Evolutionary conservation across 1,140 invertebrate genomes (phyloP), one percentile per base, ranked within the genome.

Genomic region (Drosophila rhopaloa): DNA sequence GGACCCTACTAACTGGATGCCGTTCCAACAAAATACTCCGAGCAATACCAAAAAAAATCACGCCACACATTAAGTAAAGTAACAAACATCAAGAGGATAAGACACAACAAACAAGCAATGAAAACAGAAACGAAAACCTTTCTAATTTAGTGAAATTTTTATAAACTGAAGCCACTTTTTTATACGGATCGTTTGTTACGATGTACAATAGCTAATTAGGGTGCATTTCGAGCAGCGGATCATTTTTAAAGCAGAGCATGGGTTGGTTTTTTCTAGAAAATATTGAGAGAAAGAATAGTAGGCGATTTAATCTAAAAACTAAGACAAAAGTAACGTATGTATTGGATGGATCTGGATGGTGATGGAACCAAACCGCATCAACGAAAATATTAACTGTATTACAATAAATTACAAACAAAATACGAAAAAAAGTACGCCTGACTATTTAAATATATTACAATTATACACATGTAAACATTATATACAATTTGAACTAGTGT

Each of bases 141-240:
- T 76, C 53, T 74, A 67, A 81, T 82, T 81, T 86, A 86, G 78
- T 54, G 10, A 47, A 71, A 81, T 71, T 81, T 85, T 75, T 46
- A 16, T 81, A 66, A 81, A 55, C 51, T 46, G 60, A 76, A 44
- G 62, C 62, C 66, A 65, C 35, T 47, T 46, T 63, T 73, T 53
- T 53, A 57, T 54, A 63, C n/a, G n/a, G 37, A 71, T 71, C 47
- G 62, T 62, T 53, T 61, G 43, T 79, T 55, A 57, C 62, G 40
- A 61, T 86, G 57, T 81, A 86, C 79, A 85, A 81, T 86, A 85
- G 79, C 60, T 80, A 74, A 75, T 57, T 71, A 71, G 51, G 67
- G 19, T 71, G 65, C 53, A 70, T 41, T 70, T 48, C 47, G 37
- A 14, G 27, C 63, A 57, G 51, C 41, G 50, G 48, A 53, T 65